A percentile compares a stretch with the other conserved stretches of the same genome.
phyloP scores from a whole-genome alignment of 2,888 invertebrate genomes.

The Achlya flavicornis region DNA sequence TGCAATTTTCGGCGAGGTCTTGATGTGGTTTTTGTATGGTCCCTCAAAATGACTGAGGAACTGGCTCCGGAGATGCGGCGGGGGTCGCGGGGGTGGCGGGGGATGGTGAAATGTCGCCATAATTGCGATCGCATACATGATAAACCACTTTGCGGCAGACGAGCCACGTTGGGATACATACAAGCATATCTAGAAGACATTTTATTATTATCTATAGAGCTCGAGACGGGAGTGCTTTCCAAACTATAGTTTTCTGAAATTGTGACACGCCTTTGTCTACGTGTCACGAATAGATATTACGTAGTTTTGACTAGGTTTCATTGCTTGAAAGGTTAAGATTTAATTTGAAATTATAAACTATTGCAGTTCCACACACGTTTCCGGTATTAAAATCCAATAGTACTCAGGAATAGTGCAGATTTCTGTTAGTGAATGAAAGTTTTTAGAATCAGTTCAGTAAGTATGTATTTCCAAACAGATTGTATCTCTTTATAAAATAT shows the following conservation, averaged over 20 bases:
- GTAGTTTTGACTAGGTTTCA: background rate
- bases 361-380: too few relatives aligned
- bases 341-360: background rate
- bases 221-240: background rate
- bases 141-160: slow-evolving; percentile 38
- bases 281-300: background rate
- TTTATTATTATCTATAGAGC: slow-evolving; percentile 3
- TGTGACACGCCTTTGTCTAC: background rate
- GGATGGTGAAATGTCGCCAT: slow-evolving; percentile 46
- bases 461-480: too few relatives aligned
- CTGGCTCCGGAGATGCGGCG: slow-evolving; percentile 22
- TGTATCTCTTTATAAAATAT: too few relatives aligned
- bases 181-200: slow-evolving; percentile 30
- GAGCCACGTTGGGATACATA: slow-evolving; percentile 38
- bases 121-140: slow-evolving; percentile 47
- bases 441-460: too few relatives aligned
- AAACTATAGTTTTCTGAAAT: background rate
- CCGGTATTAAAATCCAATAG: too few relatives aligned
- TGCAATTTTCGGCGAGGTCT: slow-evolving; percentile 60
- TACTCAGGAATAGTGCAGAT: too few relatives aligned
- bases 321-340: too few relatives aligned
- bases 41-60: slow-evolving; percentile 34
- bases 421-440: too few relatives aligned
- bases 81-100: slow-evolving; percentile 18
- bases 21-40: slow-evolving; percentile 58